Base-by-base conservation (phyloP, 2,888 invertebrate genomes). In the Eupithecia exiguata region DNA sequence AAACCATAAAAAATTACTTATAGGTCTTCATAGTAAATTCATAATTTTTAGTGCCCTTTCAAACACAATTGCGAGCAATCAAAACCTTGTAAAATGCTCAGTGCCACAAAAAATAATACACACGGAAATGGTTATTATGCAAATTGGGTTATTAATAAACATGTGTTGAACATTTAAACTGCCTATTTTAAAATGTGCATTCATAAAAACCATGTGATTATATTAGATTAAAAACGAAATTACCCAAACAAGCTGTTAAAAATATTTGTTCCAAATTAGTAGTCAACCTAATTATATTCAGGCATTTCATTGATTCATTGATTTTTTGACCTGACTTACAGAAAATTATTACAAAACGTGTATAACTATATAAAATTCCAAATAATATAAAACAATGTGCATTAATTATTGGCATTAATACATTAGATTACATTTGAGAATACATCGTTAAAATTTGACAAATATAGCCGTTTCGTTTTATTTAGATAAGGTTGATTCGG, bases 131-230 rank as follows among this genome's bases (percentile, higher is more conserved):
- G 18, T 62, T 62, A 35, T 62, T 35, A 62, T 62, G 62, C 10
- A 35, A 62, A 62, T 62, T 35, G 62, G 18, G 62, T 62, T 62
- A 18, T 62, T 35, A 35, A 35, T 35, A 62, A 9, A 62, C 35
- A 62, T 35, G 35, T 35, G 30, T 62, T 62, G 62, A 35, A 35
- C 16, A 35, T 62, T 62, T 16, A 18, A 62, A 35, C 4, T 35
- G 35, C 35, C 16, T 62, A n/a, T 62, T 62, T 62, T 58, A 58
- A 58, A 58, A 58, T 58, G 58, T 25, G 21, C n/a, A 21, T 53
- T 21, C 14, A 58, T 58, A 21, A 53, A 53, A 53, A 53, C 53
- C 21, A 53, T 53, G 53, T 53, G 53, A 53, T 21, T 3, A 21
- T 21, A 46, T 46, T 18, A 6, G 49, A 21, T 53, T 21, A 4